A percentile compares a stretch with the other conserved stretches of the same genome.
Evolutionary conservation across 2,113 vertebrate species (phyloP).

Genomic region (Fukomys damarensis): DNA sequence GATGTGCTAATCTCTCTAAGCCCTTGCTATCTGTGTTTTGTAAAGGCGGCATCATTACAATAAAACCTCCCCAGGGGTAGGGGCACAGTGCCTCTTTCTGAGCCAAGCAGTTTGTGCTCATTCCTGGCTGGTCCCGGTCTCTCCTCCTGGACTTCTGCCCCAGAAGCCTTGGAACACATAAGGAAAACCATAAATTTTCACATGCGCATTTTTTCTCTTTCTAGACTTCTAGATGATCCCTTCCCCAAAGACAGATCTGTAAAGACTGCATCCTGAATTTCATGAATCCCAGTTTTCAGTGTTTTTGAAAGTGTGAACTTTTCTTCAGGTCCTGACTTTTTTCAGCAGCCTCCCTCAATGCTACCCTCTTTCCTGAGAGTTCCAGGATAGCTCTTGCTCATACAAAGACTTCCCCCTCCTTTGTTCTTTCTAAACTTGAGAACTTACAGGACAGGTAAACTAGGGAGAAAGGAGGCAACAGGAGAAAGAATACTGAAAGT

Average conservation of each 20-base stretch:
- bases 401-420: not conserved
- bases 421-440: not conserved
- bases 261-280: not conserved
- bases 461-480: not conserved
- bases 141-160: not conserved
- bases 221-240: not conserved
- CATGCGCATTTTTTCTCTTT: not conserved
- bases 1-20: not conserved
- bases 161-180: not conserved
- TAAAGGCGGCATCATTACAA: not conserved
- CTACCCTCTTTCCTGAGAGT: not conserved
- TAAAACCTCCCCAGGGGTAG: accelerated
- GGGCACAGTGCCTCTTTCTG: not conserved
- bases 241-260: not conserved
- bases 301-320: not conserved
- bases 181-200: not conserved
- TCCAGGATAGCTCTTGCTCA: not conserved
- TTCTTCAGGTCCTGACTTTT: not conserved
- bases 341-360: not conserved
- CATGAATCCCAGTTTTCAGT: not conserved
- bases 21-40: no score
- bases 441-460: not conserved
- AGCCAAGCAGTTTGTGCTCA: not conserved
- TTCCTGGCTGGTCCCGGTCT: not conserved
- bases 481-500: not conserved